A percentile compares a stretch with the other conserved stretches of the same genome.
phyloP scores from a whole-genome alignment of 2,888 invertebrate genomes.

The Xestia xanthographa region DNA sequence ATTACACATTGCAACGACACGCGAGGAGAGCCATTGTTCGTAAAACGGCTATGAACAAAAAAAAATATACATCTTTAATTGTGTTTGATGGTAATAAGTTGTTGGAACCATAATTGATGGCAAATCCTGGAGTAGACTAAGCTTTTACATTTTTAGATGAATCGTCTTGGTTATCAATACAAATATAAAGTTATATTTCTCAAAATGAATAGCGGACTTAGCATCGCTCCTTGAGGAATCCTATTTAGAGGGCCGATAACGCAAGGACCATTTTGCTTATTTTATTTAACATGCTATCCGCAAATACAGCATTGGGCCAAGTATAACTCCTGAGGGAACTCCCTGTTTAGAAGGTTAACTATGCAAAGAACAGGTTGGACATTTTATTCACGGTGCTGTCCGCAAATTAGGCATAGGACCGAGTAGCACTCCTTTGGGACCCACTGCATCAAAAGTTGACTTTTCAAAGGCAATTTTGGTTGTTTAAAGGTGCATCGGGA shows the following conservation, averaged over 20 bases:
- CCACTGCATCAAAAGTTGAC: not conserved
- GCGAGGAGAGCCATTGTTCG: conserved; percentile 72
- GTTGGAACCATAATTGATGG: conserved; percentile 17
- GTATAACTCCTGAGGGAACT: not conserved
- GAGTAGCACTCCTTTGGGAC: not conserved
- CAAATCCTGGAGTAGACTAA: conserved; percentile 10
- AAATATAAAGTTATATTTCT: not conserved
- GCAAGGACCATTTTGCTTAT: not conserved
- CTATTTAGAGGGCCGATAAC: not conserved
- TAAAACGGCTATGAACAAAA: conserved; percentile 54
- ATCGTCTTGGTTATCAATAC: not conserved
- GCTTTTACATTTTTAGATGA: not conserved
- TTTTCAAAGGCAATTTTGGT: not conserved
- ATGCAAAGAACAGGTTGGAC: not conserved
- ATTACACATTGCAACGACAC: conserved; percentile 73
- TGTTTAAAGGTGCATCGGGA: not conserved
- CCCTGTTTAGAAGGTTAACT: not conserved
- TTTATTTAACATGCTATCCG: not conserved
- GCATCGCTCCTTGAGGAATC: conserved; percentile 8
- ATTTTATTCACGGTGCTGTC: not conserved
- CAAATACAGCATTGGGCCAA: not conserved
- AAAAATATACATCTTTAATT: conserved; percentile 69
- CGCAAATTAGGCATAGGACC: not conserved
- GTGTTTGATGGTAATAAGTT: conserved; percentile 56
- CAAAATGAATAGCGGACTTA: conserved; percentile 3